Percentiles rank a stretch among this genome's conserved stretches.
Conservation (phyloP, 2,888 invertebrate species). For the Dynastes maya region DNA sequence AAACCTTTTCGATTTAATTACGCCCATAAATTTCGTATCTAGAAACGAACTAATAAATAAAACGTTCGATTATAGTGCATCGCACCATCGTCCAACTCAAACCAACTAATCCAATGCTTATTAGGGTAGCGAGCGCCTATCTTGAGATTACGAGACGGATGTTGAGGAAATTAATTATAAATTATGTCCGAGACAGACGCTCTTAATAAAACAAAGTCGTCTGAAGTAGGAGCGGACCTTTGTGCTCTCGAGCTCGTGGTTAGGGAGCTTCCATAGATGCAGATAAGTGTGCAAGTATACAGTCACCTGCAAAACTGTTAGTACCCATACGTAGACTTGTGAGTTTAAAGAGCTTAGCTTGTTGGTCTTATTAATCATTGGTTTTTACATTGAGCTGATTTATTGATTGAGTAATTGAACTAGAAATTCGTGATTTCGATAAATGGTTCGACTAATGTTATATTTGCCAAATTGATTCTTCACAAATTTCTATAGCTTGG, state of each 20-base stretch:
- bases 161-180: slow-evolving; percentile 44
- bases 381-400: too few species aligned
- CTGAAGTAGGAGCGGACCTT: slow-evolving; percentile 31
- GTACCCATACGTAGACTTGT: too few species aligned
- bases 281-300: too few species aligned
- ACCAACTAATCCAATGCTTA: slow-evolving; percentile 10
- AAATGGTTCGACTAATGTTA: too few species aligned
- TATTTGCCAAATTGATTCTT: too few species aligned
- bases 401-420: too few species aligned
- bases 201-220: slow-evolving; percentile 33
- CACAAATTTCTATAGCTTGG: too few species aligned
- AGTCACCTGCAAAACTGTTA: too few species aligned
- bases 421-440: too few species aligned
- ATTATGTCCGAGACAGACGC: slow-evolving; percentile 36
- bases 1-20: slow-evolving; percentile 25
- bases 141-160: slow-evolving; percentile 31
- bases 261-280: neutral
- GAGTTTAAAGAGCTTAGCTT: too few species aligned
- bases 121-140: slow-evolving; percentile 8
- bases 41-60: slow-evolving; percentile 26
- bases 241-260: neutral
- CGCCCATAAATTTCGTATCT: slow-evolving; percentile 37
- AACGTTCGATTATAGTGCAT: slow-evolving; percentile 27
- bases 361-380: too few species aligned
- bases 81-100: slow-evolving; percentile 1